These are phyloP conservation scores for Dichetophora obliterata DNA, from an alignment of 2,888 invertebrate genomes.

Conservation along the genomic window DNA sequence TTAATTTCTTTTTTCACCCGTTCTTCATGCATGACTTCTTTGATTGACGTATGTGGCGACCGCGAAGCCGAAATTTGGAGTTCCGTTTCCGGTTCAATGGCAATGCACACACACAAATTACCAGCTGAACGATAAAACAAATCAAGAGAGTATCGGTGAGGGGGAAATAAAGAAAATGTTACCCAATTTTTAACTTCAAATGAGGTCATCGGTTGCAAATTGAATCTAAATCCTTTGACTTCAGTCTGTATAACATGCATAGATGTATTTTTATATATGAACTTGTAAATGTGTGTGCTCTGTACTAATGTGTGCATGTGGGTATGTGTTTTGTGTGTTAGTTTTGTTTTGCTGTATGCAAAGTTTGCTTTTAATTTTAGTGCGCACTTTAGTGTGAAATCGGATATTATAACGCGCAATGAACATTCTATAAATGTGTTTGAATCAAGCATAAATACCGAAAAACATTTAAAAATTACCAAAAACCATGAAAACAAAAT, in stretches of 20 bases:
- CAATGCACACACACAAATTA: neutral
- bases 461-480: neutral
- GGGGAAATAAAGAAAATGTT: neutral
- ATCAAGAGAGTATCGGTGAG: neutral
- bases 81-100: slow-evolving; percentile 26
- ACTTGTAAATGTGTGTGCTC: neutral
- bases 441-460: neutral
- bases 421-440: slow-evolving; percentile 28
- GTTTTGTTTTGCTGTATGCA: neutral
- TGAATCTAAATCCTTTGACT: slow-evolving; percentile 30
- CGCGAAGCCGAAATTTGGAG: neutral
- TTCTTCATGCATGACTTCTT: neutral
- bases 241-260: neutral
- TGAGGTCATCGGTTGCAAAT: slow-evolving; percentile 31
- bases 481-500: neutral
- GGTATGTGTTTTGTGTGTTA: too few relatives aligned
- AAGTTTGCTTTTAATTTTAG: slow-evolving; percentile 41
- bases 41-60: slow-evolving; percentile 34
- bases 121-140: neutral
- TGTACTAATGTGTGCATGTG: neutral
- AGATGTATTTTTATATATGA: neutral
- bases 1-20: neutral
- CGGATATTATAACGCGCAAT: slow-evolving; percentile 29
- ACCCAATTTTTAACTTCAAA: neutral
- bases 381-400: slow-evolving; percentile 41